Conservation (phyloP, 2,888 invertebrate genomes). For the Drosophila kuntzei region DNA sequence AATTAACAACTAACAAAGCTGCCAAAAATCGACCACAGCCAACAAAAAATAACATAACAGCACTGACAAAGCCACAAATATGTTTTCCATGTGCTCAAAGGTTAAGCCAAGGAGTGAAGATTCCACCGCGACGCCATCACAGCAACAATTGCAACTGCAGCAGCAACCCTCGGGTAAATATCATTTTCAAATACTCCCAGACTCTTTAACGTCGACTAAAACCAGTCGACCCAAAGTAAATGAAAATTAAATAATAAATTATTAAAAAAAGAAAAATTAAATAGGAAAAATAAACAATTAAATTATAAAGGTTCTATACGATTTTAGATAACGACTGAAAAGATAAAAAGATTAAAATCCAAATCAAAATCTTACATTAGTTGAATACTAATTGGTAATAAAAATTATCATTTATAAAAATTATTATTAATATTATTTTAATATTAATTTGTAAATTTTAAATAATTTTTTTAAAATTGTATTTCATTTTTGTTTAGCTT, state of each 20-base stretch:
- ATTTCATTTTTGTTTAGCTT: too few species aligned
- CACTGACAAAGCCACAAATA: constrained; percentile 55
- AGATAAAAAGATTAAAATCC: too few species aligned
- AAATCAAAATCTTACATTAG: neutral
- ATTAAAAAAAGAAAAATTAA: too few species aligned
- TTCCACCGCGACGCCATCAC: constrained; percentile 64
- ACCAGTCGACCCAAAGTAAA: too few species aligned
- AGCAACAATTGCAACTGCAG: constrained; percentile 48
- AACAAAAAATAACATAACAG: constrained; percentile 5
- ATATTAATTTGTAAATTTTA: too few species aligned
- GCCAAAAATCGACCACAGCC: constrained; percentile 47
- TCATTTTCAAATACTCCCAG: neutral
- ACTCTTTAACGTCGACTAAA: too few species aligned
- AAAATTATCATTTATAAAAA: too few species aligned
- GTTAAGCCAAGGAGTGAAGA: constrained; percentile 83
- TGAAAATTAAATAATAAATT: too few species aligned
- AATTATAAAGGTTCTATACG: too few species aligned
- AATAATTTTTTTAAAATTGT: too few species aligned
- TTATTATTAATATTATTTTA: too few species aligned
- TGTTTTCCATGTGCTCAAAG: constrained; percentile 86
- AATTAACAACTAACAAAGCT: constrained; percentile 64
- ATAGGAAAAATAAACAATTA: neutral
- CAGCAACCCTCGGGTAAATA: constrained; percentile 84
- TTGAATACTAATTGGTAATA: neutral
- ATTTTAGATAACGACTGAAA: too few species aligned